Evolutionary conservation across 1,140 invertebrate species (phyloP), one percentile per base, ranked within the genome.

Genomic region (Manduca sexta): DNA sequence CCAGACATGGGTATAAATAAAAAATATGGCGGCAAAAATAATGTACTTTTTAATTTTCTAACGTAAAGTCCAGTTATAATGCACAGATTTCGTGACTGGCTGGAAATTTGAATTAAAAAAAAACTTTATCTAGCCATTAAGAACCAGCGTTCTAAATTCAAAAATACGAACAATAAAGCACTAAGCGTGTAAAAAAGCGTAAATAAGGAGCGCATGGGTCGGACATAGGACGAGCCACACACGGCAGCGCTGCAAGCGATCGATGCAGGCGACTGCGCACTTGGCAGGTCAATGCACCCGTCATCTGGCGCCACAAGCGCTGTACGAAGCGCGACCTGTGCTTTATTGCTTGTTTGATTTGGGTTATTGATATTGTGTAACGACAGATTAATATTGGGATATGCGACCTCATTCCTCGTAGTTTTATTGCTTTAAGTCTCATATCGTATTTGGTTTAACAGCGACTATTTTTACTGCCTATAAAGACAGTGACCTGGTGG

Each of bases 211-310:
- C 33, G n/a, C 13, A 14, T 35, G 33, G 13, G 3, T n/a, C 5
- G 0, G 1, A 35, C 33, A 14, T 14, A 11, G n/a, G 17, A 14
- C n/a, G 21, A 15, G 15, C 29, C 29, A 31, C 13, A 33, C 42
- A 44, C 29, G 30, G 12, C 12, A 44, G 12, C 33, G n/a, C n/a
- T 46, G 44, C 34, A 46, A 35, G 44, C n/a, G 73, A 78, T 81
- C 77, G 71, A 81, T 81, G 70, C 69, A 72, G 45, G 64, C 74
- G 71, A 48, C 64, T 79, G 78, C 75, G 77, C 77, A 58, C 52
- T 71, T 54, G 35, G 37, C 50, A 53, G 73, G 74, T 77, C 78
- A 61, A 49, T 69, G 72, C 64, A 64, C 77, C 60, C 64, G 66
- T 68, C 60, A 64, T 52, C 33, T 43, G 52, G 14, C 42, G 42